A percentile compares a stretch with the other conserved stretches of the same genome.
Conservation (phyloP, 53 echinoderm and acorn worm genomes). For the Glandiceps talaboti region DNA sequence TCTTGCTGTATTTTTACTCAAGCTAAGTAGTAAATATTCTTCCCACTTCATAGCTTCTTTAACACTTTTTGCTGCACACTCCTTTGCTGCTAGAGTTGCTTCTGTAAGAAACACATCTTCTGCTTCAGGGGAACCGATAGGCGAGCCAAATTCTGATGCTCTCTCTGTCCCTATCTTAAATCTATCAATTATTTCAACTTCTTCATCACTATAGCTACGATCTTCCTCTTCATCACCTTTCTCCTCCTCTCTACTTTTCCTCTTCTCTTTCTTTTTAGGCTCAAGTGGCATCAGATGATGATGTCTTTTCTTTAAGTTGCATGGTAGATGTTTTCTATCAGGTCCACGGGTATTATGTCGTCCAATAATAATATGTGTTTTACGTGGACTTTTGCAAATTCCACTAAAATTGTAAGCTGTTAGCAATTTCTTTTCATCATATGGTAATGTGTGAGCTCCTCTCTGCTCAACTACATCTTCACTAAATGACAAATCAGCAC, state of each 20-base stretch:
- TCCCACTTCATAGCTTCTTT: conserved; percentile 70
- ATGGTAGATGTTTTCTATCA: conserved; percentile 83
- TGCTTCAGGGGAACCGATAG: not conserved
- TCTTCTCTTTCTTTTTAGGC: conserved; percentile 36
- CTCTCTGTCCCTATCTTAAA: not conserved
- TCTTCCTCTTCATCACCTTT: conserved; percentile 10
- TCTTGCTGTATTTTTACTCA: conserved; percentile 91
- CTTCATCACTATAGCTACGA: not conserved
- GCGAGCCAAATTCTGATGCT: not conserved
- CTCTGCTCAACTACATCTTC: conserved; percentile 69
- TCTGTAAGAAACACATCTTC: conserved; percentile 26
- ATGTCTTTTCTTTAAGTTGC: conserved; percentile 68
- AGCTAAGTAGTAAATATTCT: conserved; percentile 60
- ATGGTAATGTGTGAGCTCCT: conserved; percentile 87
- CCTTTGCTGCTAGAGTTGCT: conserved; percentile 11
- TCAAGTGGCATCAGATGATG: conserved; percentile 71
- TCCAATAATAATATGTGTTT: conserved; percentile 23
- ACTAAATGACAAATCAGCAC: conserved; percentile 76
- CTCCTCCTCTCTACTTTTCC: conserved; percentile 12
- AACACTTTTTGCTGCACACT: conserved; percentile 8
- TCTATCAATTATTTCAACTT: too few relatives aligned
- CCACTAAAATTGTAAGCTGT: conserved; percentile 36
- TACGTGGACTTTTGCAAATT: conserved; percentile 18
- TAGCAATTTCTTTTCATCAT: conserved; percentile 40
- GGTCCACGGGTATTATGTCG: conserved; percentile 54